These are phyloP conservation scores for Donacobius atricapilla DNA, from an alignment of 2,113 vertebrate genomes.

Conservation along the genomic window DNA sequence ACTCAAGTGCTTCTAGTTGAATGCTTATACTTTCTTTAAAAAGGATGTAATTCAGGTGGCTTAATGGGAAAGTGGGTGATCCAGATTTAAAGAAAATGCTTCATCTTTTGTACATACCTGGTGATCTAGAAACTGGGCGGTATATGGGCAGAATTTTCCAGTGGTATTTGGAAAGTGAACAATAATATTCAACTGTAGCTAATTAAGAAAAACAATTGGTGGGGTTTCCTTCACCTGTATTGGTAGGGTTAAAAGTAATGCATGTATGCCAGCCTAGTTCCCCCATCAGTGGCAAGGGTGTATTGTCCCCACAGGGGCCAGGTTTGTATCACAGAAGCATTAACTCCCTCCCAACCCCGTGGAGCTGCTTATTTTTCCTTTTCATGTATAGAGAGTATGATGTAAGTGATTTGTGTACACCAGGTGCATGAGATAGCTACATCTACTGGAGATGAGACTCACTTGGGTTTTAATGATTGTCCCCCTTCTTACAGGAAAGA, in stretches of 20 bases:
- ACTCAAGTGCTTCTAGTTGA: neutral
- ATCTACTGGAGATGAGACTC: neutral
- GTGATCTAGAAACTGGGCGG: neutral
- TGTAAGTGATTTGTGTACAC: neutral
- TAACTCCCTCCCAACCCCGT: rapidly evolving
- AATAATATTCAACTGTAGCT: neutral
- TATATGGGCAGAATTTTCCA: neutral
- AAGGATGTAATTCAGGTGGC: neutral
- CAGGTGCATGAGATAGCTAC: neutral
- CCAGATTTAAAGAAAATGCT: neutral
- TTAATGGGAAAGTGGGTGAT: neutral
- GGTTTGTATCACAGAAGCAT: neutral
- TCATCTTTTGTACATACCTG: neutral
- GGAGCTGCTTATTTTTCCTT: neutral
- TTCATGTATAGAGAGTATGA: rapidly evolving
- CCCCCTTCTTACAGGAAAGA: neutral
- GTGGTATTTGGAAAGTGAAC: neutral
- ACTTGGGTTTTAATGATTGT: neutral
- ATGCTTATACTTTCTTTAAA: neutral
- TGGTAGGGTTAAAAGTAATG: neutral
- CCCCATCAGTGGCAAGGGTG: neutral
- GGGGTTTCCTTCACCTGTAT: neutral
- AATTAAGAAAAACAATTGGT: neutral
- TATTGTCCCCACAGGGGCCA: neutral
- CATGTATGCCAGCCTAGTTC: neutral